Base-by-base conservation (phyloP, 2,888 invertebrate genomes). In the Plagodis pulveraria region DNA sequence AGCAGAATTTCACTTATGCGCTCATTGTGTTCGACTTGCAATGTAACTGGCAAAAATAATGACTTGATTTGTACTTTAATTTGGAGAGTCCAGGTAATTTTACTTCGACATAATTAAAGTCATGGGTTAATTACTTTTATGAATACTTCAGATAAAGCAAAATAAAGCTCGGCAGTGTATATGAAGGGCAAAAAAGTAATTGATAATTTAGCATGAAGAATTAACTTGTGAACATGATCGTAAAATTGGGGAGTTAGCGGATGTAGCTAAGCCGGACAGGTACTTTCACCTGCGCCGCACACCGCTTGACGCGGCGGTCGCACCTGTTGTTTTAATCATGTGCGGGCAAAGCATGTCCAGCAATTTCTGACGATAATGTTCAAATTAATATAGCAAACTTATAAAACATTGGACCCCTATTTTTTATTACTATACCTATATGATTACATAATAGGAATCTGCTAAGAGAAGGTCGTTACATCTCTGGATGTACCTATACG, bases 211-310 rank as follows among this genome's bases (percentile, higher is more conserved):
- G n/a, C 11, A 42, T 42, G 38, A 34, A 48, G 50, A 35, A 43
- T 50, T 2, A 43, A 43, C 32, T 9, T 33, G 11, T 34, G 34
- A 34, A 38, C 32, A 44, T 49, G n/a, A 22, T 33, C 6, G 40
- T 43, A 53, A 52, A 53, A 67, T 77, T 79, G 66, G 73, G 71
- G 74, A 76, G 80, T 80, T 84, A 85, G 79, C 89, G 89, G 89
- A 89, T 86, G 87, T 74, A 76, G 80, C 66, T 71, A 70, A 72
- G 69, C 67, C 77, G 75, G 70, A 36, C 36, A 36, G 36, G 74
- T 71, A 86, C 89, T 90, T 90, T 89, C 89, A 87, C 89, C 83
- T 76, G 80, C 79, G 72, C 60, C 60, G 56, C 22, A 69, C 71
- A 74, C 61, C 64, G 74, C 10, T 6, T 8, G 36, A 8, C 40